These are phyloP conservation scores for Pteronotus mesoamericanus DNA, from an alignment of 2,797 vertebrate genomes.

Conservation along the genomic window DNA sequence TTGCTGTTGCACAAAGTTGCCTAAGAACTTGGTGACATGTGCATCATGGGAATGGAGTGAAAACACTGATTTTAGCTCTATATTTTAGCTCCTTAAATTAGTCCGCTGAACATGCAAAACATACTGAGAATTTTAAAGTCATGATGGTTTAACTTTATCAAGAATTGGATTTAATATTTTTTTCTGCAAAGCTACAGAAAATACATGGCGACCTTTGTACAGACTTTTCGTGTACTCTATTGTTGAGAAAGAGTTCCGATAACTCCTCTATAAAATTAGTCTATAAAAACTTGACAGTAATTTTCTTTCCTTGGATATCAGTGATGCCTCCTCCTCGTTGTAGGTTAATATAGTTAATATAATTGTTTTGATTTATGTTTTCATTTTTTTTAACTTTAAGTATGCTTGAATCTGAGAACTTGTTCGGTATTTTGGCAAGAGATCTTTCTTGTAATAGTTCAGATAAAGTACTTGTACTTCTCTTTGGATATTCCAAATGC, in stretches of 20 bases:
- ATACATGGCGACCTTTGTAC: constrained; percentile 34
- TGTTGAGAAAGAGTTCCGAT: constrained; percentile 5
- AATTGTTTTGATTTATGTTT: not conserved
- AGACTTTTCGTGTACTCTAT: not conserved
- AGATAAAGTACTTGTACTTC: not conserved
- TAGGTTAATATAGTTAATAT: not conserved
- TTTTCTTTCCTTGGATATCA: not conserved
- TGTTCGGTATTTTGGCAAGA: not conserved
- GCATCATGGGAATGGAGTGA: not conserved
- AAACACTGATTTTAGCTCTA: not conserved
- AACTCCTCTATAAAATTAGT: not conserved
- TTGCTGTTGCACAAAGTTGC: not conserved
- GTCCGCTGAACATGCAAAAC: not conserved
- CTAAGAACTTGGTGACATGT: not conserved
- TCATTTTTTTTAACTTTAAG: not conserved
- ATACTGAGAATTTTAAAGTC: not conserved
- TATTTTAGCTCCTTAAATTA: not conserved
- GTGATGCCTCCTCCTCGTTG: not conserved
- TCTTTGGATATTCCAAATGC: constrained; percentile 22
- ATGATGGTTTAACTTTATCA: not conserved
- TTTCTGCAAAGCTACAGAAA: not conserved
- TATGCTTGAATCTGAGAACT: not conserved
- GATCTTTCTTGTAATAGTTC: not conserved
- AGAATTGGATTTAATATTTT: not conserved
- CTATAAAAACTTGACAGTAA: not conserved